Base-by-base conservation (phyloP, 2,888 invertebrate species). In the Pimpla rufipes region DNA sequence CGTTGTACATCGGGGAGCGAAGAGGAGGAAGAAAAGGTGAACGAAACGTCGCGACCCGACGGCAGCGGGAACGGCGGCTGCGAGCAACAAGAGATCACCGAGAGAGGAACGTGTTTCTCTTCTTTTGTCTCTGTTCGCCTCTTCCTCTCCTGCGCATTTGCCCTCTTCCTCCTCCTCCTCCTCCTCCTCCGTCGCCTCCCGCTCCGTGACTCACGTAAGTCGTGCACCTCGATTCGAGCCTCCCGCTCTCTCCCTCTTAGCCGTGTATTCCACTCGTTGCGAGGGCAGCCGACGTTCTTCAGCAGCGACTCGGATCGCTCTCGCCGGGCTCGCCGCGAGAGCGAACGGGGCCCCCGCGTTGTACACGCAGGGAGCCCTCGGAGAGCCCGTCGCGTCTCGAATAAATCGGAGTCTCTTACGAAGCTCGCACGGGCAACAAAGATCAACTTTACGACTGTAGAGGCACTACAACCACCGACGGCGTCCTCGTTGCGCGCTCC, bases 41-140 rank as follows among this genome's bases (percentile, higher is more conserved):
- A 86, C 86, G 88, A 88, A 87, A 89, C 87, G 83, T 85, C 85
- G 85, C 85, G 87, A 82, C 81, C 80, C 59, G 68, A 23, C 62
- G 18, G 62, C 59, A 59, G 57, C 52, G 52, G 10, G 13, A 21
- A 62, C 45, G 57, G 59, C 21, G 11, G 35, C 59, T 5, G 21
- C 50, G 66, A 40, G 64, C 70, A 52, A 74, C 40, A 68, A 75
- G 57, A 85, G 79, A 23, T 70, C 50, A 45, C 57, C 68, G 74
- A 18, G 52, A 75, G 70, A 83, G 52, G 76, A 83, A 83, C 83
- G 75, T 83, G 83, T 83, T 83, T 79, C 79, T 75, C 79, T 74
- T 71, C 71, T 71, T 83, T 79, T 83, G 79, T 83, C 79, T 67
- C 71, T 76, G 40, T 76, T 21, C 40, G 37, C 37, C 55, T 57